Evolutionary conservation across 2,797 vertebrate genomes (phyloP).

Genomic region (Oceanodroma leucorhoa): DNA sequence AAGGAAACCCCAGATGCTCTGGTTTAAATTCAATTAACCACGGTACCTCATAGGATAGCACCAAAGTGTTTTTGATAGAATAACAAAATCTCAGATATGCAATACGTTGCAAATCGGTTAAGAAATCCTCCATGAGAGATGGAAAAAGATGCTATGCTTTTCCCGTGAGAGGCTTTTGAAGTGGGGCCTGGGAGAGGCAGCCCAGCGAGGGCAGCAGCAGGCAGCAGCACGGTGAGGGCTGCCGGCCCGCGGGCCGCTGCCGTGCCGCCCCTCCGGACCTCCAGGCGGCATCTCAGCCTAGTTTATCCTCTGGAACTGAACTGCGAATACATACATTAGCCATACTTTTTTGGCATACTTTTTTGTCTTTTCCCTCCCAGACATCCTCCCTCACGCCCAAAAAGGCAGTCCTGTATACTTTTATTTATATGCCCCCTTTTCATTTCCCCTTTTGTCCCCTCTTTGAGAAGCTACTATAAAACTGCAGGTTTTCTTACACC

Average conservation of each 20-base stretch:
- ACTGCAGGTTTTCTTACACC: not conserved
- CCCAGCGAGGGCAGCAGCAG: not conserved
- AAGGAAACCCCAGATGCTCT: not conserved
- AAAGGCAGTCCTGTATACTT: not conserved
- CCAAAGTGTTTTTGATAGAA: not conserved
- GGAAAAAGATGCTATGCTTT: not conserved
- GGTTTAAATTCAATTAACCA: not conserved
- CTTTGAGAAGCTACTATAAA: not conserved
- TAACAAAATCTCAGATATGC: not conserved
- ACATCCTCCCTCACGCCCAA: not conserved
- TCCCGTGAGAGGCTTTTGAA: not conserved
- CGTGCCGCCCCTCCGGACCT: not conserved
- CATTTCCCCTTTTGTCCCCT: not conserved
- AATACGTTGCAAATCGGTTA: not conserved
- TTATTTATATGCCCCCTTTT: not conserved
- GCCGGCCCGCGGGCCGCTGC: not conserved
- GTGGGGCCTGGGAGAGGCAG: fast-evolving
- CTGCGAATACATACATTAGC: not conserved
- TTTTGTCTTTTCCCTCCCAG: not conserved
- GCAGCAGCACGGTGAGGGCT: not conserved
- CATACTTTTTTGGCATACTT: not conserved
- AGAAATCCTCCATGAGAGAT: not conserved
- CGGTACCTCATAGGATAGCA: not conserved
- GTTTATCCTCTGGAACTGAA: not conserved
- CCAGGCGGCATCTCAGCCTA: conserved; percentile 39